phyloP scores from a whole-genome alignment of 1,140 invertebrate species.

The Plectrocnemia conspersa region DNA sequence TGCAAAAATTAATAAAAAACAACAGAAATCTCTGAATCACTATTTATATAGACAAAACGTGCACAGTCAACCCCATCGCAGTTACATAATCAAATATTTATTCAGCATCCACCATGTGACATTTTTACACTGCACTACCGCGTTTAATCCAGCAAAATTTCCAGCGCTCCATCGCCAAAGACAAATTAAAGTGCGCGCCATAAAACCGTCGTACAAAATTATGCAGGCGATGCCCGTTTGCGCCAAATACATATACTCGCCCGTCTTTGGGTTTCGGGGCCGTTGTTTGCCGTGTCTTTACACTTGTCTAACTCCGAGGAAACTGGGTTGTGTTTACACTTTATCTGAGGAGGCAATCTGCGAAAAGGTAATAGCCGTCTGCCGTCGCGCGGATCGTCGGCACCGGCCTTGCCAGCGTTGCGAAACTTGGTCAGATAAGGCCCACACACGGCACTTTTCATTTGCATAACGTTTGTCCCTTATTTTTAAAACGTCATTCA shows the following conservation, averaged over 20 bases:
- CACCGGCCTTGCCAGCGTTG: background rate
- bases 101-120: too few relatives aligned
- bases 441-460: background rate
- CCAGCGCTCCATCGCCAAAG: too few relatives aligned
- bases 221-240: background rate
- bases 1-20: too few relatives aligned
- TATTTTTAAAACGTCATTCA: background rate
- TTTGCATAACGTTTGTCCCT: constrained; percentile 6
- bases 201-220: constrained; percentile 1
- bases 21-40: too few relatives aligned
- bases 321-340: constrained; percentile 10
- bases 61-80: too few relatives aligned
- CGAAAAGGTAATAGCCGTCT: constrained; percentile 9
- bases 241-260: background rate
- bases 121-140: too few relatives aligned
- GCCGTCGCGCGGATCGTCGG: background rate
- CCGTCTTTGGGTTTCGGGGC: background rate
- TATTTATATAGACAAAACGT: too few relatives aligned
- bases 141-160: too few relatives aligned
- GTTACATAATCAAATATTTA: too few relatives aligned
- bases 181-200: too few relatives aligned
- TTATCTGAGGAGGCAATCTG: constrained; percentile 10
- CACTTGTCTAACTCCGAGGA: constrained; percentile 3
- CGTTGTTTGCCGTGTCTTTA: constrained; percentile 7
- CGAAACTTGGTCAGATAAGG: constrained; percentile 7